These are phyloP conservation scores for Orgyia antiqua DNA, from an alignment of 2,888 invertebrate species.

Conservation along the genomic window DNA sequence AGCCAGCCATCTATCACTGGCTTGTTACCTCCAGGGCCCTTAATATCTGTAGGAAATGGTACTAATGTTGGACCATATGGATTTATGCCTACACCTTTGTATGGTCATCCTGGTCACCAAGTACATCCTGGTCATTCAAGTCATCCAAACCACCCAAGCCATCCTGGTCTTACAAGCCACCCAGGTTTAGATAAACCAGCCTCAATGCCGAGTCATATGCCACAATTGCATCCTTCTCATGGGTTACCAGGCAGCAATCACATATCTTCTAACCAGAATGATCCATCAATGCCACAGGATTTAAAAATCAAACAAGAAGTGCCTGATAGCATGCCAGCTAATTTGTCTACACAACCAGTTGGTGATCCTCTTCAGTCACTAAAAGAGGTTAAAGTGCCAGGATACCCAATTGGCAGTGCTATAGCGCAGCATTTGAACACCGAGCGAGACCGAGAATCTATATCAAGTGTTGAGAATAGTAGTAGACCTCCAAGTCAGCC, in stretches of 20 bases:
- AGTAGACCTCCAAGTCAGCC: constrained; percentile 71
- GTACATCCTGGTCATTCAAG: constrained; percentile 43
- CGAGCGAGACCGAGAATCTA: constrained; percentile 69
- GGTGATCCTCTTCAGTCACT: constrained; percentile 86
- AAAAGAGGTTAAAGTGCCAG: constrained; percentile 88
- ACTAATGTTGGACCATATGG: constrained; percentile 80
- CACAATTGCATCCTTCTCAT: constrained; percentile 60
- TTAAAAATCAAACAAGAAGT: constrained; percentile 76
- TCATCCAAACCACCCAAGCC: constrained; percentile 22
- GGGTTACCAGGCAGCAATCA: constrained; percentile 47
- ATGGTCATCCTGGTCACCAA: constrained; percentile 51
- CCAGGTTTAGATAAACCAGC: constrained; percentile 63
- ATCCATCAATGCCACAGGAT: constrained; percentile 70
- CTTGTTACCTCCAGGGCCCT: constrained; percentile 77
- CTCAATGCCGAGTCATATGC: constrained; percentile 56
- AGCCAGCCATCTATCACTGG: constrained; percentile 77
- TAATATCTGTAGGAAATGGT: constrained; percentile 79
- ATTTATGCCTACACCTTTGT: constrained; percentile 75
- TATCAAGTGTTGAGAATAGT: constrained; percentile 67
- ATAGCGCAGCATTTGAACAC: constrained; percentile 69
- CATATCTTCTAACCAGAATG: constrained; percentile 55
- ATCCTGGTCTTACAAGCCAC: constrained; percentile 29
- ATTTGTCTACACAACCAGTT: constrained; percentile 70
- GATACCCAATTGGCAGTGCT: constrained; percentile 79
- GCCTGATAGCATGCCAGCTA: constrained; percentile 70